These are phyloP conservation scores for Hippoglossus stenolepis DNA, from an alignment of 2,113 vertebrate species.

Conservation along the genomic window DNA sequence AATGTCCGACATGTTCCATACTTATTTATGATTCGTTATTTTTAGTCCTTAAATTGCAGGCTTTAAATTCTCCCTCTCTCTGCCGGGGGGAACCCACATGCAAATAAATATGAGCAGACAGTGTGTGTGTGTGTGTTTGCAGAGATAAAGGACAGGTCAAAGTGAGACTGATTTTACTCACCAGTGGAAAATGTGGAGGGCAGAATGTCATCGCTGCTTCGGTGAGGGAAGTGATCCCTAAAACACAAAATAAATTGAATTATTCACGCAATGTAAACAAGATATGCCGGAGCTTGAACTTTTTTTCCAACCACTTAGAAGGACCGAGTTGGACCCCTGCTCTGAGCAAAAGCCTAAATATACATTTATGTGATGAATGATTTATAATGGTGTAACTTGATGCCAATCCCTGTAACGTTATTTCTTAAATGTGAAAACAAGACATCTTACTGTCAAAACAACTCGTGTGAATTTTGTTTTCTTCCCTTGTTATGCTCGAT, in stretches of 20 bases:
- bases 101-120: not conserved
- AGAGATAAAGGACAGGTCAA: not conserved
- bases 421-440: not conserved
- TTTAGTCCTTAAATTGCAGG: too few species aligned
- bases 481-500: not conserved
- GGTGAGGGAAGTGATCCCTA: conserved; percentile 85
- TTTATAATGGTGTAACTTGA: conserved; percentile 16
- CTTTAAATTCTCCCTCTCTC: not conserved
- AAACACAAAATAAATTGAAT: conserved; percentile 63
- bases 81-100: not conserved
- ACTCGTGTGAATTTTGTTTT: not conserved
- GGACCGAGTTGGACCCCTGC: conserved; percentile 7
- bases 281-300: conserved; percentile 9
- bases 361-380: not conserved
- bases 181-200: conserved; percentile 65
- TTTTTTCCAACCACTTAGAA: not conserved
- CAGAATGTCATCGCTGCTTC: conserved; percentile 70
- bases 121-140: not conserved
- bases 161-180: conserved; percentile 59
- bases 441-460: not conserved
- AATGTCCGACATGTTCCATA: not conserved
- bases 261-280: not conserved
- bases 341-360: conserved; percentile 4
- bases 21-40: too few species aligned
- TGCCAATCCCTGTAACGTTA: not conserved